phyloP scores from a whole-genome alignment of 2,113 vertebrate genomes.

The Condylura cristata region DNA sequence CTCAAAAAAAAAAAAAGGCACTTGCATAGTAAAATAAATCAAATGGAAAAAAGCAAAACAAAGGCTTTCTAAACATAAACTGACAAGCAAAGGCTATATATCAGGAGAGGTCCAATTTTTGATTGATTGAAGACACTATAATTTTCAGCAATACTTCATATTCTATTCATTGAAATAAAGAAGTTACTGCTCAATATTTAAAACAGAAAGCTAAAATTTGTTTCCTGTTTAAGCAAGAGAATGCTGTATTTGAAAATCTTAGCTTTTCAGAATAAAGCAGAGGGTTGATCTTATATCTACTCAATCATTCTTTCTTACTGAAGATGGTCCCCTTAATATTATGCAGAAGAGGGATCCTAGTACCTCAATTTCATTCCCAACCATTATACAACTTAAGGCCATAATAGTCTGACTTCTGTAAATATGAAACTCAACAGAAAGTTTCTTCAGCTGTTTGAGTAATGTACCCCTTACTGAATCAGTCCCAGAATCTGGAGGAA shows the following conservation, averaged over 20 bases:
- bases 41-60: background rate
- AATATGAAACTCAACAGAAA: background rate
- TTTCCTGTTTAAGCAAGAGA: background rate
- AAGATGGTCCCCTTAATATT: background rate
- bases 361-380: background rate
- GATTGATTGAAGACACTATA: background rate
- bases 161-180: background rate
- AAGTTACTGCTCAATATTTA: background rate
- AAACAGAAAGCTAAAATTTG: background rate
- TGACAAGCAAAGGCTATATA: background rate
- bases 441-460: background rate
- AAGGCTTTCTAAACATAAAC: background rate
- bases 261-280: background rate
- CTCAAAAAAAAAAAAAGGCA: background rate
- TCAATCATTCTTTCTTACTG: background rate
- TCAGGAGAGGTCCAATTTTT: background rate
- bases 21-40: background rate
- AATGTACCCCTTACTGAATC: background rate
- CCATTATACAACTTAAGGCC: background rate
- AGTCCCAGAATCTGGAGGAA: background rate
- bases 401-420: background rate
- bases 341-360: background rate
- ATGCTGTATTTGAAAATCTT: background rate
- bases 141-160: background rate
- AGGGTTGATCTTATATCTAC: background rate